Conservation (phyloP, 2,797 vertebrate genomes). For the Sarcophilus harrisii region DNA sequence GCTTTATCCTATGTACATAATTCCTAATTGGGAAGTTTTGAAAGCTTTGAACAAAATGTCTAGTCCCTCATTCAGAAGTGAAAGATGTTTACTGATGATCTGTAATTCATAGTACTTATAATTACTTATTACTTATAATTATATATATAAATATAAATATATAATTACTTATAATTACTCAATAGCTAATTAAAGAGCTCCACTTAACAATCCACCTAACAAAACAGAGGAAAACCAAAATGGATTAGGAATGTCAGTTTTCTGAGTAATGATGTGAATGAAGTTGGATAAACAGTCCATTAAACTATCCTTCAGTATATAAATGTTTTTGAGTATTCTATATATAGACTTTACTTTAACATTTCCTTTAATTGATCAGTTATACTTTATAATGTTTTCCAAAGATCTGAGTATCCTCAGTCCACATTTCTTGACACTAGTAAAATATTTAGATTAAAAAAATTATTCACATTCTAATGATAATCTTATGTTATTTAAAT, state of each 20-base stretch:
- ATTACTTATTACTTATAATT: no score
- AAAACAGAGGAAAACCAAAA: not conserved
- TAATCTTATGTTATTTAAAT: not conserved
- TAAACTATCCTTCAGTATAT: not conserved
- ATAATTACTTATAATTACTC: not conserved
- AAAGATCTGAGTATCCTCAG: not conserved
- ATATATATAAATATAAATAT: no score
- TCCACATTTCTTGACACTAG: not conserved
- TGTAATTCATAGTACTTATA: not conserved
- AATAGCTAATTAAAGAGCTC: not conserved
- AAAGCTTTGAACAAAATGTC: not conserved
- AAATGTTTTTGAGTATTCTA: not conserved
- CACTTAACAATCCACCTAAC: not conserved
- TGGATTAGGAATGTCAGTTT: not conserved
- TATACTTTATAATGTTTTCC: not conserved
- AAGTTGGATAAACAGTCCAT: not conserved
- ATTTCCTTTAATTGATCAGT: not conserved
- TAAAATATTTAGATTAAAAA: slow-evolving; percentile 35
- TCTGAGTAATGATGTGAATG: not conserved
- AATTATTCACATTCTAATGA: slow-evolving; percentile 27
- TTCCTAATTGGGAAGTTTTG: not conserved
- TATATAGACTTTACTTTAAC: slow-evolving; percentile 6
- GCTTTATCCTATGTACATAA: not conserved
- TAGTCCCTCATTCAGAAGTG: not conserved
- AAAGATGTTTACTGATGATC: not conserved